phyloP scores from a whole-genome alignment of 92 coral and sea anemone species.

The Porites rus region DNA sequence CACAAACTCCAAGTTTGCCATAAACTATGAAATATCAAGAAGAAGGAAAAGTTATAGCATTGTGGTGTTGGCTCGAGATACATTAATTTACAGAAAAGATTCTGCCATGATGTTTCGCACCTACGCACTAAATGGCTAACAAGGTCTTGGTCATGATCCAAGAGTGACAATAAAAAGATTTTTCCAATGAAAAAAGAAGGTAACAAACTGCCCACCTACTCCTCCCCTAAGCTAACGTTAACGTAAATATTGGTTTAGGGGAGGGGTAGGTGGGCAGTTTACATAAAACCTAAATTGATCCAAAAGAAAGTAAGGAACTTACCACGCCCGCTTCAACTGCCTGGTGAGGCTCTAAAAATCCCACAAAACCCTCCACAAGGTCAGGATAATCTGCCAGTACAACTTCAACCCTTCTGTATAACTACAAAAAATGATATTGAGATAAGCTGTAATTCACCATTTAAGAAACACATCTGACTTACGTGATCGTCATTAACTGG shows the following conservation, averaged over 20 bases:
- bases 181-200: no score
- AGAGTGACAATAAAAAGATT: no score
- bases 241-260: no score
- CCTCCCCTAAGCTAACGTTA: no score
- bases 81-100: no score
- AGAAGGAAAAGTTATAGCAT: background rate
- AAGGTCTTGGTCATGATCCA: no score
- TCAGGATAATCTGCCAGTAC: constrained; percentile 85
- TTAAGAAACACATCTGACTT: no score
- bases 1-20: constrained; percentile 87
- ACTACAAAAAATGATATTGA: constrained; percentile 40
- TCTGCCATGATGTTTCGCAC: no score
- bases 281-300: background rate
- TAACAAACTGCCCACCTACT: no score
- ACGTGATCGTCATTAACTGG: no score
- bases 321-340: constrained; percentile 98
- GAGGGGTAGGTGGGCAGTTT: background rate
- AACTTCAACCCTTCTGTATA: constrained; percentile 81
- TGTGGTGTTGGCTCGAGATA: background rate
- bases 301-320: constrained; percentile 12
- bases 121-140: no score
- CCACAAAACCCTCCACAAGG: constrained; percentile 91
- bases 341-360: constrained; percentile 95
- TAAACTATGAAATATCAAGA: constrained; percentile 64
- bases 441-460: background rate